Evolutionary conservation across 1,140 invertebrate species (phyloP), one percentile per base, ranked within the genome.

Genomic region (Bactericera cockerelli): DNA sequence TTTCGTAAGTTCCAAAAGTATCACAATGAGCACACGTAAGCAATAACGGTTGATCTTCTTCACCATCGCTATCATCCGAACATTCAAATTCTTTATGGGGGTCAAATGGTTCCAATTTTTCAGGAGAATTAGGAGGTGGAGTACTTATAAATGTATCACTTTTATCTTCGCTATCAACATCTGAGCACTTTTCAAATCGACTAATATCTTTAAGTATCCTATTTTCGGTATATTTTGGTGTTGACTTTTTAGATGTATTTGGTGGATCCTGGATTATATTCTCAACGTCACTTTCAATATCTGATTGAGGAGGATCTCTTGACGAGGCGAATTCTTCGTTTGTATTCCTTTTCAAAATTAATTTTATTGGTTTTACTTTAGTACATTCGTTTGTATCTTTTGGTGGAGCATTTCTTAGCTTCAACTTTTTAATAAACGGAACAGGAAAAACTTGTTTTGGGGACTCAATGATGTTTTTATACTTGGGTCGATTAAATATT

Each of bases 11-110:
- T 4, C 42, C 22, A n/a, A 6, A 49, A 19, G 19, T 49, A 49
- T 49, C 19, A n/a, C 42, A 49, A 49, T 49, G 42, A 16, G 8
- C 42, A 49, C 42, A 49, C 22, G 42, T 49, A 49, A 6, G n/a
- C 4, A 22, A 8, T 49, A n/a, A 10, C n/a, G 22, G 8, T 49
- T 49, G 4, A 10, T 22, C n/a, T n/a, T 49, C 42, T 6, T 16
- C n/a, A 49, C 42, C n/a, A n/a, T 22, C 19, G 42, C 22, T 22
- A 49, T 49, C 42, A 49, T 49, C 42, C 3, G 42, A 49, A n/a
- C 42, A 49, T 49, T 49, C 42, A 49, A 49, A 49, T 49, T 49
- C 42, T 49, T 49, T 49, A 4, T 49, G 8, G n/a, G 42, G 42
- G 19, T 49, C 42, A 49, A 19, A 49, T 8, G 42, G 42, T n/a